phyloP scores from a whole-genome alignment of 1,140 invertebrate genomes.

The Drosophila virilis region DNA sequence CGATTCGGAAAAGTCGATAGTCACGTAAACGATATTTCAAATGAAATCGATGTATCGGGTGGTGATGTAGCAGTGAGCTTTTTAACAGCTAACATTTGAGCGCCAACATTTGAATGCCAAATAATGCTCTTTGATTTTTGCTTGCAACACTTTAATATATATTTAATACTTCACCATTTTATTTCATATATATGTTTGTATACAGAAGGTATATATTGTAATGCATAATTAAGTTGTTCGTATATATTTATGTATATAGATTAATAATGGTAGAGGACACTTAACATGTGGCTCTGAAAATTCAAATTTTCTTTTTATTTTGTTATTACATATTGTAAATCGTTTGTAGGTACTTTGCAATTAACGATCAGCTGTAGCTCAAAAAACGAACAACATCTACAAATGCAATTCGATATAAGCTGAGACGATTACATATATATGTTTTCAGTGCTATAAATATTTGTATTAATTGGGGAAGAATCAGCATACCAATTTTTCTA shows the following conservation, averaged over 20 bases:
- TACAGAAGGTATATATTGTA: constrained; percentile 70
- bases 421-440: constrained; percentile 61
- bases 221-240: constrained; percentile 47
- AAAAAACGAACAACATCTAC: constrained; percentile 76
- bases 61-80: constrained; percentile 6
- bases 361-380: constrained; percentile 71
- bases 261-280: constrained; percentile 66
- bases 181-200: constrained; percentile 71
- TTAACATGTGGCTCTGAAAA: constrained; percentile 57
- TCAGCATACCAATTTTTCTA: constrained; percentile 74
- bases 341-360: constrained; percentile 69
- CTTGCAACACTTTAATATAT: constrained; percentile 60
- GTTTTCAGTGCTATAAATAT: constrained; percentile 41
- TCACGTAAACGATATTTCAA: neutral
- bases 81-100: neutral
- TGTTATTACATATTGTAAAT: constrained; percentile 40
- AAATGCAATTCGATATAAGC: constrained; percentile 72
- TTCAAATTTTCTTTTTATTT: constrained; percentile 45
- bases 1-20: constrained; percentile 17
- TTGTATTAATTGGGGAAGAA: constrained; percentile 48
- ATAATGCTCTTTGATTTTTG: constrained; percentile 32
- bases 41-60: neutral
- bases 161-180: constrained; percentile 75
- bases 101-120: neutral
- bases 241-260: constrained; percentile 42